These are phyloP conservation scores for Pyrocoelia pectoralis DNA, from an alignment of 2,888 invertebrate genomes.

Conservation along the genomic window DNA sequence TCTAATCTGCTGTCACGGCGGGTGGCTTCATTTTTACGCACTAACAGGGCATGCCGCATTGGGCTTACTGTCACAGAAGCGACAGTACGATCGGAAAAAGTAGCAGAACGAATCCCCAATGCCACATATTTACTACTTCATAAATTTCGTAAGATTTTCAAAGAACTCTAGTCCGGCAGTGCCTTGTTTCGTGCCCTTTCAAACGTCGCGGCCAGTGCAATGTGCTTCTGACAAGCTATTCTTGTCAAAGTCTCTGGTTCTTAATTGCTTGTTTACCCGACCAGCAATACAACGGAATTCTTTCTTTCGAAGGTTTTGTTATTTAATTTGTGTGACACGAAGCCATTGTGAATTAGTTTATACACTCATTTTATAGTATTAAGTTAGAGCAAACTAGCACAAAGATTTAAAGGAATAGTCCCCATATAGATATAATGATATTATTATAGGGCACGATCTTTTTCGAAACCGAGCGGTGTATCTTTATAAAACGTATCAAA, in stretches of 20 bases:
- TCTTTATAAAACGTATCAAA: conserved; percentile 40
- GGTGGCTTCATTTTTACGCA: conserved; percentile 33
- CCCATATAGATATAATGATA: conserved; percentile 33
- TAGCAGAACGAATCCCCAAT: conserved; percentile 24
- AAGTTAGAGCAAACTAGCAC: conserved; percentile 23
- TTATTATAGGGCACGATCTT: conserved; percentile 36
- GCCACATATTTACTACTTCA: conserved; percentile 51
- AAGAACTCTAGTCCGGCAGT: conserved; percentile 42
- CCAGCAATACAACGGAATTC: conserved; percentile 47
- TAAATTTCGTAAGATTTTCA: conserved; percentile 46
- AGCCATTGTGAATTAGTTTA: conserved; percentile 36
- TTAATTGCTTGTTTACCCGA: conserved; percentile 53
- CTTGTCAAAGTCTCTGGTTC: conserved; percentile 53
- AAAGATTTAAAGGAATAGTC: conserved; percentile 26
- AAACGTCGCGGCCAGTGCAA: conserved; percentile 50
- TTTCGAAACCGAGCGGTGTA: conserved; percentile 37
- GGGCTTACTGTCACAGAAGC: conserved; percentile 33
- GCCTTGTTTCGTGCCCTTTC: conserved; percentile 46
- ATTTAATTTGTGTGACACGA: conserved; percentile 44
- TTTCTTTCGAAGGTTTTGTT: conserved; percentile 46
- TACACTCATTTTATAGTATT: conserved; percentile 18
- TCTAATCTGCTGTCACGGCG: conserved; percentile 36
- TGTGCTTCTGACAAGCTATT: conserved; percentile 52
- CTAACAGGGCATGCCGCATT: conserved; percentile 26
- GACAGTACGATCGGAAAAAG: conserved; percentile 27